phyloP scores from a whole-genome alignment of 1,140 invertebrate species.

The Drosophila watanabei region DNA sequence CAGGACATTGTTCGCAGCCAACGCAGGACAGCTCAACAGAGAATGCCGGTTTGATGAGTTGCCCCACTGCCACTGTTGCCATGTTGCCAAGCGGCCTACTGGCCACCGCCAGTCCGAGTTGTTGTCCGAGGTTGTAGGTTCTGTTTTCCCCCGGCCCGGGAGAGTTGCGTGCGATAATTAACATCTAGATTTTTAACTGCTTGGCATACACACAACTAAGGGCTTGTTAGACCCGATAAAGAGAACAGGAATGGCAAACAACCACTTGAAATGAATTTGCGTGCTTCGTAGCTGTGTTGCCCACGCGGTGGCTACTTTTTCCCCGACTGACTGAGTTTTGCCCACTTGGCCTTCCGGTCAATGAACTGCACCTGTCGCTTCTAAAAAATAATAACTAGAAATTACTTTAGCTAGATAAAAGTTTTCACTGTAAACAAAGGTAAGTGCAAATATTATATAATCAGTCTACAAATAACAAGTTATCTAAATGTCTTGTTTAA shows the following conservation, averaged over 20 bases:
- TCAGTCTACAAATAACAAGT: neutral
- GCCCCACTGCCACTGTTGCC: constrained; percentile 24
- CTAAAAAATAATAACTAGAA: neutral
- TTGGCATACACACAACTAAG: constrained; percentile 78
- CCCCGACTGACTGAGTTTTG: constrained; percentile 6
- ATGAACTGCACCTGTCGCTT: constrained; percentile 43
- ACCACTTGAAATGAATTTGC: constrained; percentile 66
- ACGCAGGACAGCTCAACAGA: constrained; percentile 8
- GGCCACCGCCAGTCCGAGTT: neutral
- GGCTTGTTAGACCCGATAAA: constrained; percentile 75
- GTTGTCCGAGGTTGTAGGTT: constrained; percentile 24
- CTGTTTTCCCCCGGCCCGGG: constrained; percentile 14
- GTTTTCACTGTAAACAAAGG: too few relatives aligned
- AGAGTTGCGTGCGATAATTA: constrained; percentile 78
- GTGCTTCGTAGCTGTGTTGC: constrained; percentile 47
- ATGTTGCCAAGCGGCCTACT: constrained; percentile 29
- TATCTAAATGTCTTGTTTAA: neutral
- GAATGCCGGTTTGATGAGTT: constrained; percentile 28
- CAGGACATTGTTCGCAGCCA: constrained; percentile 6
- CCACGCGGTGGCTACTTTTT: constrained; percentile 38
- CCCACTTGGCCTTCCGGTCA: constrained; percentile 55
- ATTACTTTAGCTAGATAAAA: neutral
- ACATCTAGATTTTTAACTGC: constrained; percentile 72
- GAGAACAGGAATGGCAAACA: constrained; percentile 34
- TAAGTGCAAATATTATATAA: neutral